phyloP scores from a whole-genome alignment of 1,140 invertebrate species.

The Papilio machaon region DNA sequence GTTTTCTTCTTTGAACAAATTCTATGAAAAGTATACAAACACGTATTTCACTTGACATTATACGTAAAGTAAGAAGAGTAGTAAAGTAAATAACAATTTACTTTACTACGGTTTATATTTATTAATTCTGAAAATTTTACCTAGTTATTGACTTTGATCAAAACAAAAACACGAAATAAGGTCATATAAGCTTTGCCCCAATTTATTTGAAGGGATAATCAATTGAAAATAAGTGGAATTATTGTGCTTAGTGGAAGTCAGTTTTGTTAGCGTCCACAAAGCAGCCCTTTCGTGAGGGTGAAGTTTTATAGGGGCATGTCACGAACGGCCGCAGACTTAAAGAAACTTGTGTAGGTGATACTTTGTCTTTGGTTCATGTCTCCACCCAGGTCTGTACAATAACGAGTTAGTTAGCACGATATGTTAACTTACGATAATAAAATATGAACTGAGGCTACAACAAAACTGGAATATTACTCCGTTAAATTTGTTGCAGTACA shows the following conservation, averaged over 20 bases:
- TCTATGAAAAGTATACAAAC: not conserved
- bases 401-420: constrained; percentile 19
- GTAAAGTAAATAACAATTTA: too few relatives aligned
- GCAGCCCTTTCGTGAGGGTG: constrained; percentile 33
- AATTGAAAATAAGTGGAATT: constrained; percentile 36
- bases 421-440: constrained; percentile 1
- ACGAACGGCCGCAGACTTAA: constrained; percentile 29
- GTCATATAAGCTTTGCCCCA: constrained; percentile 16
- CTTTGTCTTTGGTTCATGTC: constrained; percentile 30
- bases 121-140: not conserved
- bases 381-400: constrained; percentile 4
- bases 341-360: constrained; percentile 22
- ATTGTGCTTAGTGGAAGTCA: constrained; percentile 31
- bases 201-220: constrained; percentile 30
- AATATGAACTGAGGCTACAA: not conserved
- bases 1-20: not conserved
- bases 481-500: not conserved
- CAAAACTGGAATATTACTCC: not conserved
- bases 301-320: constrained; percentile 35
- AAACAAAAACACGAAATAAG: constrained; percentile 20
- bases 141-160: constrained; percentile 7
- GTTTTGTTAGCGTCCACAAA: constrained; percentile 32
- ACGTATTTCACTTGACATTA: not conserved
- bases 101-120: not conserved
- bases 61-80: too few relatives aligned